Percentiles rank a stretch among this genome's conserved stretches.
These are phyloP conservation scores for Argynnis bischoffii DNA, from an alignment of 2,888 invertebrate species.

Conservation along the genomic window DNA sequence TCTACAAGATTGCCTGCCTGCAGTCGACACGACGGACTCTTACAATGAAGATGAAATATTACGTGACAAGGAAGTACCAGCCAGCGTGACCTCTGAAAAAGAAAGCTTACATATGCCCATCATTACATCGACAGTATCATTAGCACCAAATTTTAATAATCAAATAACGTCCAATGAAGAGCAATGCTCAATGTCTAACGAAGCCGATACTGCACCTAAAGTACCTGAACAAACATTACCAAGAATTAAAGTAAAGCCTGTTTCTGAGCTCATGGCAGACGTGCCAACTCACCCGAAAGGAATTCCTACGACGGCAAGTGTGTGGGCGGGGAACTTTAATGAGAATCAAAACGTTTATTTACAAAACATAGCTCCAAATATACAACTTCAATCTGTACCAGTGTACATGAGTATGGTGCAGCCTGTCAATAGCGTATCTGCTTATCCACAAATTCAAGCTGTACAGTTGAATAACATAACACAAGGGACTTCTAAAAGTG, in stretches of 20 bases:
- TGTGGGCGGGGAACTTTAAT: conserved; percentile 21
- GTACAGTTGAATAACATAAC: background rate
- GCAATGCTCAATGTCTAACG: background rate
- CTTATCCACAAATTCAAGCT: background rate
- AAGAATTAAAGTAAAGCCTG: conserved; percentile 71
- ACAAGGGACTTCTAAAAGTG: background rate
- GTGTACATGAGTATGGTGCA: conserved; percentile 5
- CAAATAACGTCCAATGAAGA: conserved; percentile 17
- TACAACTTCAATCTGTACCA: background rate
- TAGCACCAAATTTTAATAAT: conserved; percentile 45
- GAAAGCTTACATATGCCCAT: conserved; percentile 52
- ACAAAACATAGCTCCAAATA: background rate
- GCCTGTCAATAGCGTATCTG: background rate
- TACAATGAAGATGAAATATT: background rate
- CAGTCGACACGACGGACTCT: background rate
- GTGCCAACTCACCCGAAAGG: conserved; percentile 26
- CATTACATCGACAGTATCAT: conserved; percentile 62
- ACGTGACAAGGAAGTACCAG: background rate
- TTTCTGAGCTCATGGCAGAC: conserved; percentile 64
- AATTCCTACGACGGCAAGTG: background rate
- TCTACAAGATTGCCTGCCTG: conserved; percentile 49
- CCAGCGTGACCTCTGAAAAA: background rate
- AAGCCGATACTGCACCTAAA: background rate
- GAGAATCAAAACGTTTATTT: conserved; percentile 4
- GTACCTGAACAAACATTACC: conserved; percentile 41